Evolutionary conservation across 2,888 invertebrate species (phyloP).

Genomic region (Physocephala rufipes): DNA sequence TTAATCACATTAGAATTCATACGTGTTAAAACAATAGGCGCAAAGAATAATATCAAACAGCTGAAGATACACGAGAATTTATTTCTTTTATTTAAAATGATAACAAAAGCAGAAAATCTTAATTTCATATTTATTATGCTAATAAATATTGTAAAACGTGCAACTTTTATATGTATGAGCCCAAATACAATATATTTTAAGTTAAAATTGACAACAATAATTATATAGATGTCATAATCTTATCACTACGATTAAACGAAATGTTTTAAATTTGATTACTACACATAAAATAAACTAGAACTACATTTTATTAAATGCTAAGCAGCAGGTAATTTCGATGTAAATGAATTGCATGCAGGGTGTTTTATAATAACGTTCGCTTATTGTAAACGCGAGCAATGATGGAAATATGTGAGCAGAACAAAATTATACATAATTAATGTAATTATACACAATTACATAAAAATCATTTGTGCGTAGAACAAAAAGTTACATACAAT

Average conservation of each 20-base stretch:
- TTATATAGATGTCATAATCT: slow-evolving; percentile 21
- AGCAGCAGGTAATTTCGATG: slow-evolving; percentile 58
- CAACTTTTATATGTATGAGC: slow-evolving; percentile 27
- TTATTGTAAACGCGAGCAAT: slow-evolving; percentile 40
- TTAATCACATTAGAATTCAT: slow-evolving; percentile 59
- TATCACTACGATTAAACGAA: slow-evolving; percentile 1
- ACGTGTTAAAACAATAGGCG: slow-evolving; percentile 51
- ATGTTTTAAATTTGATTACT: slow-evolving; percentile 29
- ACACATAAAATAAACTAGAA: slow-evolving; percentile 9
- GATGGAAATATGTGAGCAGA: slow-evolving; percentile 28
- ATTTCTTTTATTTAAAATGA: slow-evolving; percentile 30
- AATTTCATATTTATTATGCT: slow-evolving; percentile 37
- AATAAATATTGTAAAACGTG: slow-evolving; percentile 32
- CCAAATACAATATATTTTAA: slow-evolving; percentile 28
- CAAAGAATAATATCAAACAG: slow-evolving; percentile 4
- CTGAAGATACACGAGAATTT: not conserved
- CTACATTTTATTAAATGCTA: slow-evolving; percentile 54
- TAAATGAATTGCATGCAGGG: slow-evolving; percentile 55
- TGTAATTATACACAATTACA: too few relatives aligned
- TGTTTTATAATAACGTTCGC: slow-evolving; percentile 41
- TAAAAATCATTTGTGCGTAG: slow-evolving; percentile 41
- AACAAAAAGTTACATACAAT: slow-evolving; percentile 40
- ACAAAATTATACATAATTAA: slow-evolving; percentile 16
- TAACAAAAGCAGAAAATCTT: slow-evolving; percentile 30
- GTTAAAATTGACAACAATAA: slow-evolving; percentile 29